Evolutionary conservation across 2,888 invertebrate species (phyloP).

Genomic region (Diarsia rubi): DNA sequence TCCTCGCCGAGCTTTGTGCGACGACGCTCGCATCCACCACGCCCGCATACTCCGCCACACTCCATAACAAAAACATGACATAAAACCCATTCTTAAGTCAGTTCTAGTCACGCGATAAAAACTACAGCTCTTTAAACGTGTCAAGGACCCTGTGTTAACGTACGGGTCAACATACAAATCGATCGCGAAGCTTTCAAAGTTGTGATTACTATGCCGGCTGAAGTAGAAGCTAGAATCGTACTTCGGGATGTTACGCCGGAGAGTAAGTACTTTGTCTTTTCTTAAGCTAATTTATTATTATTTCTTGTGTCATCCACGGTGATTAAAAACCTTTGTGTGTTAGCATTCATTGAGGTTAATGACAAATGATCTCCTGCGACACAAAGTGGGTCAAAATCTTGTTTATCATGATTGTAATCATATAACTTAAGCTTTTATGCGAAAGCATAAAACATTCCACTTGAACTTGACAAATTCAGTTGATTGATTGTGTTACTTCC

Average conservation of each 20-base stretch:
- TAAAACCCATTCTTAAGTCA: slow-evolving; percentile 57
- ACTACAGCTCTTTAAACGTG: slow-evolving; percentile 33
- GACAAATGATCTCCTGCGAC: slow-evolving; percentile 43
- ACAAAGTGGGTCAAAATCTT: slow-evolving; percentile 26
- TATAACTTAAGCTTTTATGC: slow-evolving; percentile 7
- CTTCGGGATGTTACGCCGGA: slow-evolving; percentile 86
- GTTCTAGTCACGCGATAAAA: slow-evolving; percentile 50
- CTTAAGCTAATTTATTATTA: slow-evolving; percentile 22
- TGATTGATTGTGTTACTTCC: slow-evolving; percentile 6
- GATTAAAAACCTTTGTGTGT: slow-evolving; percentile 18
- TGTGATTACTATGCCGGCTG: slow-evolving; percentile 83
- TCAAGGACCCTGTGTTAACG: slow-evolving; percentile 41
- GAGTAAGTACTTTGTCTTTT: slow-evolving; percentile 76
- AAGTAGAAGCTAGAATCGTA: slow-evolving; percentile 80
- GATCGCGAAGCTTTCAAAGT: slow-evolving; percentile 57
- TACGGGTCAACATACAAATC: slow-evolving; percentile 43
- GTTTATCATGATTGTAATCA: neutral
- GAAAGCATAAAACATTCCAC: neutral
- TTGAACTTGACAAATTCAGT: neutral
- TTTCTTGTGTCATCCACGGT: neutral
- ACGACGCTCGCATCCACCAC: slow-evolving; percentile 61
- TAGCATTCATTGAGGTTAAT: slow-evolving; percentile 31
- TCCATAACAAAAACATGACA: slow-evolving; percentile 68
- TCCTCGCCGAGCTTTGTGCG: slow-evolving; percentile 60
- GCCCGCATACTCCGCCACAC: slow-evolving; percentile 23